These are phyloP conservation scores for Tetragonisca angustula DNA, from an alignment of 2,888 invertebrate genomes.

Conservation along the genomic window DNA sequence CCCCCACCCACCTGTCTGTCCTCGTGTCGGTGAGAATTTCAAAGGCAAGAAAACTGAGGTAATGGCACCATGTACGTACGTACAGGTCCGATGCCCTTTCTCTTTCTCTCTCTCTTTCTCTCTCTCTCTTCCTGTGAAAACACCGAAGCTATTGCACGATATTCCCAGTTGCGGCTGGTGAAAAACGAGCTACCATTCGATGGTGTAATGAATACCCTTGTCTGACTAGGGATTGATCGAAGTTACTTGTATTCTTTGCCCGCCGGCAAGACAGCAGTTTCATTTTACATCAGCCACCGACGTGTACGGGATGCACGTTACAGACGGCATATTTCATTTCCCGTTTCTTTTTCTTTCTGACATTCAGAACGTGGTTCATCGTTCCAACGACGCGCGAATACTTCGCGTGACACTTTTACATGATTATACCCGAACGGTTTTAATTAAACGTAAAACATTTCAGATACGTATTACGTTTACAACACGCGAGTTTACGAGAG, in stretches of 20 bases:
- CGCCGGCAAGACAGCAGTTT: constrained; percentile 20
- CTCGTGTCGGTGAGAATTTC: constrained; percentile 40
- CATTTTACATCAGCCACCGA: constrained; percentile 1
- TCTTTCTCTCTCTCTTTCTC: too few relatives aligned
- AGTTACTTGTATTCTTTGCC: constrained; percentile 42
- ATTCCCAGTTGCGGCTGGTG: constrained; percentile 19
- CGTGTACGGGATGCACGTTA: constrained; percentile 7
- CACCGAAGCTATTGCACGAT: constrained; percentile 8
- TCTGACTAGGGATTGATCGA: constrained; percentile 47
- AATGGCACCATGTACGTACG: constrained; percentile 18
- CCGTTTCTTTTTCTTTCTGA: background rate
- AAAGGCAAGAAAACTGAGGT: constrained; percentile 45
- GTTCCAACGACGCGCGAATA: background rate
- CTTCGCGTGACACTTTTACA: background rate
- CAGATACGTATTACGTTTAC: background rate
- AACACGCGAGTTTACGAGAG: background rate
- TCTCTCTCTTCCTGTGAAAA: background rate
- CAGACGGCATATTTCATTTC: constrained; percentile 15
- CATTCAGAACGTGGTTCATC: constrained; percentile 1
- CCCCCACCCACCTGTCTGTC: constrained; percentile 52
- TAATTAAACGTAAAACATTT: constrained; percentile 20
- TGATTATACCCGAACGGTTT: background rate
- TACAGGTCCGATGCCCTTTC: background rate
- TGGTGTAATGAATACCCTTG: constrained; percentile 39
- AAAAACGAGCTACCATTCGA: constrained; percentile 46